phyloP scores from a whole-genome alignment of 2,113 vertebrate genomes.

The Sinocyclocheilus grahami region DNA sequence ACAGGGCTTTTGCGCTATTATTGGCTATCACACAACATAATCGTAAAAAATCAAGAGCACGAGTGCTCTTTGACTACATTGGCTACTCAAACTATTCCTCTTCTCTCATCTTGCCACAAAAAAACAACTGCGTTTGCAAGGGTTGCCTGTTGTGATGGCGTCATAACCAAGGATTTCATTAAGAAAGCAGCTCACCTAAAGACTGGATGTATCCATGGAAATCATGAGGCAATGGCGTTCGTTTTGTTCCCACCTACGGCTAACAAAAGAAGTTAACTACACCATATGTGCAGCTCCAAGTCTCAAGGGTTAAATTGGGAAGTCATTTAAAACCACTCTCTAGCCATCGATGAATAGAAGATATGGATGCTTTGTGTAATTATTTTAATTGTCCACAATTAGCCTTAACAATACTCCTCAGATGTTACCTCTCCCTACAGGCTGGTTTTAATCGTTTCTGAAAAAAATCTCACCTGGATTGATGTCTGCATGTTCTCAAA shows the following conservation, averaged over 20 bases:
- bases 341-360: constrained; percentile 27
- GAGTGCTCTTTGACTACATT: not conserved
- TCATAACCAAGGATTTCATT: not conserved
- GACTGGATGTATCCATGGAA: constrained; percentile 42
- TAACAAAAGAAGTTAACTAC: constrained; percentile 31
- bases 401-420: constrained; percentile 42
- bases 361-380: constrained; percentile 43
- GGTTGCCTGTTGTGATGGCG: not conserved
- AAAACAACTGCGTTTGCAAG: not conserved
- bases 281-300: constrained; percentile 15
- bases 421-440: constrained; percentile 21
- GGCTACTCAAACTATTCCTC: constrained; percentile 11
- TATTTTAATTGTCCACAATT: constrained; percentile 54
- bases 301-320: constrained; percentile 32
- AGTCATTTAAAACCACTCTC: constrained; percentile 27
- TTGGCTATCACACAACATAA: not conserved
- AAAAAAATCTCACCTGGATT: not conserved
- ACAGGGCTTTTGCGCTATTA: not conserved
- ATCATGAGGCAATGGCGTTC: constrained; percentile 11
- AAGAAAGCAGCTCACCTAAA: not conserved
- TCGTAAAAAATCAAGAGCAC: not conserved
- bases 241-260: not conserved
- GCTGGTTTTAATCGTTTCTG: constrained; percentile 9
- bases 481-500: not conserved
- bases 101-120: not conserved